phyloP scores from a whole-genome alignment of 2,888 invertebrate genomes.

The Hyposoter dolosus region DNA sequence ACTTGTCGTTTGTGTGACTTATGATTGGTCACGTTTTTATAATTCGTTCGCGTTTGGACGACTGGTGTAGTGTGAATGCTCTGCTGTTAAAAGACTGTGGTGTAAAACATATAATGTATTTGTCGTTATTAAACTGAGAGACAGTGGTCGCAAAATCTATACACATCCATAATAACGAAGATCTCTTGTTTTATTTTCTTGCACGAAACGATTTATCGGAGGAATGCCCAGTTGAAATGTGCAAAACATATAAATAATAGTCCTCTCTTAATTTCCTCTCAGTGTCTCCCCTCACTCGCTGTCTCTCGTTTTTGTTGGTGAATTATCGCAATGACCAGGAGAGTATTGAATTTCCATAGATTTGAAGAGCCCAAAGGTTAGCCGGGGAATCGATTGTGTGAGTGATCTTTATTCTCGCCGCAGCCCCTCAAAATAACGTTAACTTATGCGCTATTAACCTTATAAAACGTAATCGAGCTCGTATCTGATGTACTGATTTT shows the following conservation, averaged over 20 bases:
- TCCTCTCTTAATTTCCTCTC: neutral
- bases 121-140: conserved; percentile 29
- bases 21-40: neutral
- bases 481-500: conserved; percentile 96
- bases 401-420: conserved; percentile 26
- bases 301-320: neutral
- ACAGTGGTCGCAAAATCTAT: conserved; percentile 29
- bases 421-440: conserved; percentile 1
- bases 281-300: neutral
- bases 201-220: conserved; percentile 21
- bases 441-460: conserved; percentile 74
- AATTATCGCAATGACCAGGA: neutral
- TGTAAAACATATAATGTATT: conserved; percentile 55
- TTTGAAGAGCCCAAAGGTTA: neutral
- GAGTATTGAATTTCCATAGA: neutral
- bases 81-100: conserved; percentile 27
- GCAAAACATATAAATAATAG: conserved; percentile 50
- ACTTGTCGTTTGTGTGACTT: neutral
- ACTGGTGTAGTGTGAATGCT: neutral
- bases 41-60: neutral
- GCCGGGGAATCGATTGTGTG: neutral
- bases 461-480: conserved; percentile 97
- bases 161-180: conserved; percentile 44
- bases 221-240: conserved; percentile 36
- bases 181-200: neutral